Percentiles rank a stretch among this genome's conserved stretches.
phyloP scores from a whole-genome alignment of 2,113 vertebrate species.

The Neoarius graeffei region DNA sequence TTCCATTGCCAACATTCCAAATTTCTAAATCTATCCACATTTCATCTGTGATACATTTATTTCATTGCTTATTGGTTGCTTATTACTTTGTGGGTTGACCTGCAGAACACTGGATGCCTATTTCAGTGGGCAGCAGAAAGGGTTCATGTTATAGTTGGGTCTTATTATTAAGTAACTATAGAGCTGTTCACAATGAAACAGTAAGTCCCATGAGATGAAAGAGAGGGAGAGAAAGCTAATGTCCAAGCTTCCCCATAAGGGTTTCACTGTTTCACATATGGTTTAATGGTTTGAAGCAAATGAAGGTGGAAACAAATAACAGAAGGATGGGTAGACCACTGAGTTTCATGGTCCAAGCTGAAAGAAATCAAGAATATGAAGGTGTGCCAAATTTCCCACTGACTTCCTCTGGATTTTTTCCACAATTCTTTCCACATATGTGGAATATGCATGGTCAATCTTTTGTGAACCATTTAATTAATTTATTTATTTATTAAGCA shows the following conservation, averaged over 20 bases:
- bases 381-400: constrained; percentile 12
- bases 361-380: constrained; percentile 24
- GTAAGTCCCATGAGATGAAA: constrained; percentile 23
- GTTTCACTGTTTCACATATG: constrained; percentile 42
- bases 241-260: constrained; percentile 28
- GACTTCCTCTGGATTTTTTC: background rate
- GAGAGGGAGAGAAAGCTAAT: background rate
- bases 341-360: constrained; percentile 9
- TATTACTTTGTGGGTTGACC: background rate
- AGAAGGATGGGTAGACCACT: constrained; percentile 47
- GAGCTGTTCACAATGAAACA: constrained; percentile 45
- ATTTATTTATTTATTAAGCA: constrained; percentile 17
- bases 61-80: background rate
- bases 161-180: constrained; percentile 35
- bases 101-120: background rate
- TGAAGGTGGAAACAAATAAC: constrained; percentile 35
- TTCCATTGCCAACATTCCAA: background rate
- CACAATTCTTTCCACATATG: constrained; percentile 4
- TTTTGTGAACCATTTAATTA: background rate
- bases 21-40: background rate
- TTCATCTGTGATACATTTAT: background rate
- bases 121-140: background rate
- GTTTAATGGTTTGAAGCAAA: constrained; percentile 38
- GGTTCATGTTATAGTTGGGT: constrained; percentile 8
- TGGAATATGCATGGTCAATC: background rate